phyloP scores from a whole-genome alignment of 1,140 invertebrate species.

The Harpegnathos saltator region DNA sequence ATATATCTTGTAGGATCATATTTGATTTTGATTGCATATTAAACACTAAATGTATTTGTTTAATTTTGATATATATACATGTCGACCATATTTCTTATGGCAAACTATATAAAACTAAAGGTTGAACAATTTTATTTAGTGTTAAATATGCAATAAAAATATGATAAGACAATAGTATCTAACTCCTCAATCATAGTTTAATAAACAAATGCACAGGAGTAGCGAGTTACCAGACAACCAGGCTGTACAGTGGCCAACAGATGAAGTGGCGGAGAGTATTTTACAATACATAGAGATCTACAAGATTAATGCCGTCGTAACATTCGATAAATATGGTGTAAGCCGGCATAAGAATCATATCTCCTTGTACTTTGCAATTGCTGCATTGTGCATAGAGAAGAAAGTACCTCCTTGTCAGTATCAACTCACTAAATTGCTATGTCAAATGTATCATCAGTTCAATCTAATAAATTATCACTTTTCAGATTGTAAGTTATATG shows the following conservation, averaged over 20 bases:
- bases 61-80: not conserved
- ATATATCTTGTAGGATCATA: not conserved
- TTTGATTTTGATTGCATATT: slow-evolving; percentile 30
- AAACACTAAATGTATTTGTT: not conserved
- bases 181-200: slow-evolving; percentile 56
- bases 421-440: slow-evolving; percentile 10
- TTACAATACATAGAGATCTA: slow-evolving; percentile 90
- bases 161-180: not conserved
- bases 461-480: slow-evolving; percentile 71
- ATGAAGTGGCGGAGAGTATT: slow-evolving; percentile 90
- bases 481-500: slow-evolving; percentile 93
- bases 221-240: slow-evolving; percentile 92
- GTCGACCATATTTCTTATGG: no score
- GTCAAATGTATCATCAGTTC: not conserved
- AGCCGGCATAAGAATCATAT: slow-evolving; percentile 96
- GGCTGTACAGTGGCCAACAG: slow-evolving; percentile 90
- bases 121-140: not conserved
- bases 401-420: slow-evolving; percentile 90
- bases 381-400: slow-evolving; percentile 91
- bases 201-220: slow-evolving; percentile 86
- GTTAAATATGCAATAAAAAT: slow-evolving; percentile 26
- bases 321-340: slow-evolving; percentile 96
- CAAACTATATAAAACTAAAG: not conserved
- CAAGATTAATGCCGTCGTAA: slow-evolving; percentile 94
- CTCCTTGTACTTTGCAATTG: slow-evolving; percentile 92